Percentiles rank a stretch among this genome's conserved stretches.
Evolutionary conservation across 2,797 vertebrate species (phyloP).

Genomic region (Sebastes paucispinis): DNA sequence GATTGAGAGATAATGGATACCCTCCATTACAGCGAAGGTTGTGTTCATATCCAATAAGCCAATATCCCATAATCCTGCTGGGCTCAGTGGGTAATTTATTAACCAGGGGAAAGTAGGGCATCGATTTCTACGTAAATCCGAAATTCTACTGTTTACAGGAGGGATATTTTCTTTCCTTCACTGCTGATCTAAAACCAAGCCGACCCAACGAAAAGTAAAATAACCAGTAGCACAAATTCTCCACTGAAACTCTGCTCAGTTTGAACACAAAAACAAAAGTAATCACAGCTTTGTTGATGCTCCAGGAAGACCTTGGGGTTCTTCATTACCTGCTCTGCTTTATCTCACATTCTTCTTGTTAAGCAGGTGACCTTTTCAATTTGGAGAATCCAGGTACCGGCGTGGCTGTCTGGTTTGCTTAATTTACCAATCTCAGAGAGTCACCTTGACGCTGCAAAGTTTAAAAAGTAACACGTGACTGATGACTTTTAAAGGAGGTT

Average conservation of each 20-base stretch:
- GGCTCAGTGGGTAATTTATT: conserved; percentile 45
- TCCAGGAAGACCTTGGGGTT: not conserved
- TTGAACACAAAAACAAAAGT: not conserved
- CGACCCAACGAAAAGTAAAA: not conserved
- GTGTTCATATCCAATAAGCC: conserved; percentile 58
- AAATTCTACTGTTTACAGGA: not conserved
- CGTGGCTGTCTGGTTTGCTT: not conserved
- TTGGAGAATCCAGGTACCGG: not conserved
- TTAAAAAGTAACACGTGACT: not conserved
- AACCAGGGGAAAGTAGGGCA: conserved; percentile 44
- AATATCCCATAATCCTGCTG: conserved; percentile 58
- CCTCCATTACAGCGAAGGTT: conserved; percentile 60
- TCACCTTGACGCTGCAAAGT: not conserved
- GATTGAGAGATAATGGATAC: conserved; percentile 68
- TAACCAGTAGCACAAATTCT: not conserved
- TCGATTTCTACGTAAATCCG: conserved; percentile 12
- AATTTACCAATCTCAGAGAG: not conserved
- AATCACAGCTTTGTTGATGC: conserved; percentile 6
- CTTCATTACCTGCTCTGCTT: conserved; percentile 35
- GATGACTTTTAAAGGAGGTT: not conserved
- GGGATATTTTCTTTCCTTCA: not conserved
- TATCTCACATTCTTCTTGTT: conserved; percentile 11
- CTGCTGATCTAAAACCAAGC: not conserved
- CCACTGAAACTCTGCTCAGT: not conserved
- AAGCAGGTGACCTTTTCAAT: conserved; percentile 23